A percentile compares a stretch with the other conserved stretches of the same genome.
These are phyloP conservation scores for Gobius niger DNA, from an alignment of 2,113 vertebrate genomes.

Conservation along the genomic window DNA sequence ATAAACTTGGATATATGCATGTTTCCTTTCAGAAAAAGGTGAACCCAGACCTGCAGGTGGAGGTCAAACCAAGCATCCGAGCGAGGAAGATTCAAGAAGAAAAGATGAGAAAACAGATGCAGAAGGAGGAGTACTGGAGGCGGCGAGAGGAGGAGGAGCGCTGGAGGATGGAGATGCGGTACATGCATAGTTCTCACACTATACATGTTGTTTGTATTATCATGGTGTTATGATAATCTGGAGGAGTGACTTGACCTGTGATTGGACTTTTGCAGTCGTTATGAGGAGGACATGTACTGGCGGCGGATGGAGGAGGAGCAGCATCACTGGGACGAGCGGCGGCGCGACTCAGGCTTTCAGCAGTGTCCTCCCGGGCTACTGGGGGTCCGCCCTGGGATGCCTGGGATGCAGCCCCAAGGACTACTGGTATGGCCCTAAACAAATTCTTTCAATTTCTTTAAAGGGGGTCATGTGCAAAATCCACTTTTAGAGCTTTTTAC, in stretches of 20 bases:
- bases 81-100: slow-evolving; percentile 97
- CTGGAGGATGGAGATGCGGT: slow-evolving; percentile 99
- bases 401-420: slow-evolving; percentile 88
- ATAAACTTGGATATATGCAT: too few species aligned
- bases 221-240: too few species aligned
- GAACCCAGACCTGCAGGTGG: slow-evolving; percentile 97
- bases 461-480: too few species aligned
- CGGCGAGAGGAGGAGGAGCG: slow-evolving; percentile 95
- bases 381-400: slow-evolving; percentile 93
- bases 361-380: slow-evolving; percentile 91
- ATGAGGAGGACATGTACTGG: slow-evolving; percentile 99
- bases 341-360: slow-evolving; percentile 90
- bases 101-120: slow-evolving; percentile 98
- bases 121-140: slow-evolving; percentile 98
- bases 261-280: slow-evolving; percentile 76
- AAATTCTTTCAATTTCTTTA: too few species aligned
- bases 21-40: slow-evolving; percentile 92
- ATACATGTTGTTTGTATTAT: background rate
- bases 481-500: too few species aligned
- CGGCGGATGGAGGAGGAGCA: slow-evolving; percentile 96
- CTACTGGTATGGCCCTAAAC: slow-evolving; percentile 79
- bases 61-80: slow-evolving; percentile 97
- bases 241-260: background rate
- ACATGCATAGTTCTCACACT: background rate
- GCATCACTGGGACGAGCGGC: slow-evolving; percentile 96